phyloP scores from a whole-genome alignment of 1,140 invertebrate species.

The Bursaphelenchus mucronatus region DNA sequence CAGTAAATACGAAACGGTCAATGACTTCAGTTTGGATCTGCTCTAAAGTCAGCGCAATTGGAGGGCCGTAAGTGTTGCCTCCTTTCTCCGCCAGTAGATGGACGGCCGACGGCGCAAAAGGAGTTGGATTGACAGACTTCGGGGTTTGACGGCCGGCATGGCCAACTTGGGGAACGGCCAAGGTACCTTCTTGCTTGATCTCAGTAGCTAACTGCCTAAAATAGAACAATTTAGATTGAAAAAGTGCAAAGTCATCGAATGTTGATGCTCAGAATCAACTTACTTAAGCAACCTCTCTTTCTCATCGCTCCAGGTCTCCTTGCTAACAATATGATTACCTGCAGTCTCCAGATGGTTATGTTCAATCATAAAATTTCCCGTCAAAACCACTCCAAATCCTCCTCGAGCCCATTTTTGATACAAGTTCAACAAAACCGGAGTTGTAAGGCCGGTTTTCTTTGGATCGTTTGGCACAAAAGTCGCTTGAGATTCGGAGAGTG shows the following conservation, averaged over 20 bases:
- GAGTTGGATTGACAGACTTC: conserved; percentile 32
- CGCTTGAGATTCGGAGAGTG: conserved; percentile 18
- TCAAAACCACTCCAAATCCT: conserved; percentile 25
- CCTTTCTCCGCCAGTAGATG: conserved; percentile 20
- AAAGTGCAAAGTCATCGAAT: not conserved
- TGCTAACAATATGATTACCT: conserved; percentile 22
- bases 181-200: conserved; percentile 24
- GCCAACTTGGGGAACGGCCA: conserved; percentile 31
- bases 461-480: conserved; percentile 10
- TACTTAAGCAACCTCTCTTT: not conserved
- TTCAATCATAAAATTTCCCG: conserved; percentile 30
- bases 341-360: conserved; percentile 25
- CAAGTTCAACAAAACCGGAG: conserved; percentile 19
- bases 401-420: conserved; percentile 32
- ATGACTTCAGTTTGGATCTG: conserved; percentile 50
- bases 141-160: conserved; percentile 43
- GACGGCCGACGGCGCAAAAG: conserved; percentile 37
- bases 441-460: conserved; percentile 25
- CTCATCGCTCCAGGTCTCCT: conserved; percentile 15
- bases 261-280: not conserved
- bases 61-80: conserved; percentile 29
- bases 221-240: not conserved
- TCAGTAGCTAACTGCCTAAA: conserved; percentile 13
- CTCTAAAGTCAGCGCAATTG: conserved; percentile 38
- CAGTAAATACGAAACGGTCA: conserved; percentile 45